These are phyloP conservation scores for Trissolcus brochymenae DNA, from an alignment of 2,888 invertebrate genomes.

Conservation along the genomic window DNA sequence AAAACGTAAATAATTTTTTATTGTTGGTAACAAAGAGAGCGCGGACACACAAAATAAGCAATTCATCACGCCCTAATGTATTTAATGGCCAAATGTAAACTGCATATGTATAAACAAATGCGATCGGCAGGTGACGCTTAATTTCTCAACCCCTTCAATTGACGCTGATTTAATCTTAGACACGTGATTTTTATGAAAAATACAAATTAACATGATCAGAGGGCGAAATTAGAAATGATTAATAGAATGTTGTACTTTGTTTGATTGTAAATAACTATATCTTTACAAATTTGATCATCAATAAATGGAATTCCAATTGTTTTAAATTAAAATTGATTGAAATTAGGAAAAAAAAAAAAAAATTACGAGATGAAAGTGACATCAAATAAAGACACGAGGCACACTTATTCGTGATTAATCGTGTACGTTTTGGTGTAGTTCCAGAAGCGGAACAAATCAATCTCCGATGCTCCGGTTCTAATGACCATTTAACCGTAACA, in stretches of 20 bases:
- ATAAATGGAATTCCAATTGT: no score
- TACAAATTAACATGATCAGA: no score
- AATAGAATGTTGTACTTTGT: no score
- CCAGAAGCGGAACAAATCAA: conserved; percentile 51
- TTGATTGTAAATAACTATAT: no score
- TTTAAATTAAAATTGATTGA: no score
- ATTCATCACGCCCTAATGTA: no score
- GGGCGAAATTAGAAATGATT: no score
- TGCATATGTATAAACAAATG: conserved; percentile 6
- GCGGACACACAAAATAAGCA: no score
- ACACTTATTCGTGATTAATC: conserved; percentile 32
- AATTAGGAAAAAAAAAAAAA: no score
- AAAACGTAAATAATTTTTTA: no score
- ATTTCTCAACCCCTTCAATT: neutral
- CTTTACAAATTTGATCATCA: no score
- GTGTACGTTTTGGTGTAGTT: conserved; percentile 37
- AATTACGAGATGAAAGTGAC: neutral
- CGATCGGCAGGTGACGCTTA: conserved; percentile 8
- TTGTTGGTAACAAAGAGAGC: no score
- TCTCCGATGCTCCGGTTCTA: conserved; percentile 39
- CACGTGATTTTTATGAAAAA: conserved; percentile 7
- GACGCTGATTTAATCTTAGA: conserved; percentile 15
- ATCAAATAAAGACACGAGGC: conserved; percentile 26
- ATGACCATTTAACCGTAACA: conserved; percentile 53
- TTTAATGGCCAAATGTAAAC: neutral